phyloP scores from a whole-genome alignment of 2,888 invertebrate genomes.

The Pasiphila rectangulata region DNA sequence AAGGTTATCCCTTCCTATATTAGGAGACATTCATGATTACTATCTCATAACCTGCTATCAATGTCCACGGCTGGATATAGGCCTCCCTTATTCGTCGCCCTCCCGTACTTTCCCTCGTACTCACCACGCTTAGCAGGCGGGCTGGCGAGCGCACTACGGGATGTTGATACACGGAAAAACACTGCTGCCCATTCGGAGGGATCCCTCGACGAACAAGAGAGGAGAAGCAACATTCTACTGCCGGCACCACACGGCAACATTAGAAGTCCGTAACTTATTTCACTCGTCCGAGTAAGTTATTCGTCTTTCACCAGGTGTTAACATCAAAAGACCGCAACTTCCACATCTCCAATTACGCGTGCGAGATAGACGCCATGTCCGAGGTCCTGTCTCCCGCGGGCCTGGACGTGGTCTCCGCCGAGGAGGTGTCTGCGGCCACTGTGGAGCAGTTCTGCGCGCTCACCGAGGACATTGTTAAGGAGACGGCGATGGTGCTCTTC shows the following conservation, averaged over 20 bases:
- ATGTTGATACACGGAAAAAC: too few species aligned
- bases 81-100: too few species aligned
- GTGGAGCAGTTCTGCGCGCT: conserved; percentile 70
- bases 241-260: background rate
- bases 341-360: conserved; percentile 54
- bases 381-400: conserved; percentile 46
- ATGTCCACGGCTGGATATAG: too few species aligned
- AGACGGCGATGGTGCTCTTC: conserved; percentile 60
- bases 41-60: too few species aligned
- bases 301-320: conserved; percentile 45
- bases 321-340: conserved; percentile 45
- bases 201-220: too few species aligned
- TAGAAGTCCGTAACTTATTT: background rate
- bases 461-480: conserved; percentile 58
- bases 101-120: too few species aligned
- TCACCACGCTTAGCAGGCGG: too few species aligned
- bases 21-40: too few species aligned
- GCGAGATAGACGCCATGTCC: conserved; percentile 53
- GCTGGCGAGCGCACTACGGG: too few species aligned
- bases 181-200: too few species aligned
- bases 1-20: too few species aligned
- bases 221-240: too few species aligned
- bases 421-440: conserved; percentile 61
- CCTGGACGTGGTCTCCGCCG: conserved; percentile 49
- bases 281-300: background rate